Percentiles rank a stretch among this genome's conserved stretches.
Conservation (phyloP, 2,113 vertebrate genomes). For the Jacana jacana region DNA sequence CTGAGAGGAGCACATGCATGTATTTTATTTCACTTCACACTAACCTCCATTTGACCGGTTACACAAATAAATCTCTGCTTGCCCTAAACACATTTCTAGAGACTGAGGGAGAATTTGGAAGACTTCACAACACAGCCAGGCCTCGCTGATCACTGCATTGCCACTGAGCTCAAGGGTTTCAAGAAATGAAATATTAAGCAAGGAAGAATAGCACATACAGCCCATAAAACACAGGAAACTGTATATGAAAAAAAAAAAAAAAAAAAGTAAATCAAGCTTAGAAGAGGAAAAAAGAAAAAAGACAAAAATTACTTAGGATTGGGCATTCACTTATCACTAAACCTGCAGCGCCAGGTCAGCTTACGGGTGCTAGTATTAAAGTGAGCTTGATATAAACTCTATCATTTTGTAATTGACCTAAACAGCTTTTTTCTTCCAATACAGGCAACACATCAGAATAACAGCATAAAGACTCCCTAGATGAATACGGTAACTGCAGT, state of each 20-base stretch:
- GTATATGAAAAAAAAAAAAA: neutral
- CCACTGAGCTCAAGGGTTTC: neutral
- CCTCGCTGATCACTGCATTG: neutral
- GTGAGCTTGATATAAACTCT: neutral
- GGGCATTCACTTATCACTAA: neutral
- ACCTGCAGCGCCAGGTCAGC: neutral
- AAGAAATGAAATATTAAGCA: neutral
- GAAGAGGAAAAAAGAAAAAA: neutral
- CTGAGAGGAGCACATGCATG: neutral
- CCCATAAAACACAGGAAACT: neutral
- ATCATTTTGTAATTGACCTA: neutral
- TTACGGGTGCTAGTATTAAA: neutral
- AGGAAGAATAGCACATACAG: neutral
- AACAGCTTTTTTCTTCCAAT: neutral
- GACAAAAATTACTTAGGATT: neutral
- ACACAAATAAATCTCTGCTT: slow-evolving; percentile 27
- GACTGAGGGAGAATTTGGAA: neutral
- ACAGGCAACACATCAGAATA: neutral
- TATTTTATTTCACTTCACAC: slow-evolving; percentile 48
- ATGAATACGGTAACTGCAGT: neutral
- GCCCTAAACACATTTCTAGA: neutral
- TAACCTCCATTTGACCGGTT: slow-evolving; percentile 50
- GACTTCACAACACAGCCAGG: neutral
- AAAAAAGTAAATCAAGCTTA: neutral
- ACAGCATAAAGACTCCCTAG: accelerated